Conservation (phyloP, 2,888 invertebrate genomes). For the Hirtodrosophila confusa region DNA sequence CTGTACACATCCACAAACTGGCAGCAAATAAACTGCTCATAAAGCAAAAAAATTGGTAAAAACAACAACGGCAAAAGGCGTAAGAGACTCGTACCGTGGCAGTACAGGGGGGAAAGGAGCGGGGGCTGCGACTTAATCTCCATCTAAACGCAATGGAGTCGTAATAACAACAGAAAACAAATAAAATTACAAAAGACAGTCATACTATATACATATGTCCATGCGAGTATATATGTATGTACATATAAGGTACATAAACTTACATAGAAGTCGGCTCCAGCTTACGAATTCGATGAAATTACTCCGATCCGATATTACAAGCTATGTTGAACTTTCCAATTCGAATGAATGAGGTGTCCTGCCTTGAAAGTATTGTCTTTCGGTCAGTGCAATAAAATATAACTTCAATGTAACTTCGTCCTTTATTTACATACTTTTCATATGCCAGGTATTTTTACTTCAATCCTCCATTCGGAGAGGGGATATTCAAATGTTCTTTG, state of each 20-base stretch:
- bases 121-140: slow-evolving; percentile 70
- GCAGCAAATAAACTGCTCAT: slow-evolving; percentile 76
- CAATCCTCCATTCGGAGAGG: too few relatives aligned
- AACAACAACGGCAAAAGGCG: slow-evolving; percentile 51
- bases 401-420: too few relatives aligned
- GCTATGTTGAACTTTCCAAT: too few relatives aligned
- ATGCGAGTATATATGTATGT: slow-evolving; percentile 12
- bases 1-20: slow-evolving; percentile 17
- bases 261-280: slow-evolving; percentile 1
- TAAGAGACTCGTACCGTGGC: slow-evolving; percentile 31
- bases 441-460: too few relatives aligned
- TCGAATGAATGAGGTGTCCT: too few relatives aligned
- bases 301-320: too few relatives aligned
- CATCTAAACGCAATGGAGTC: slow-evolving; percentile 79
- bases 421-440: too few relatives aligned
- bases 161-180: slow-evolving; percentile 76
- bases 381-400: too few relatives aligned
- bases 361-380: too few relatives aligned
- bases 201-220: slow-evolving; percentile 23
- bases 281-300: too few relatives aligned
- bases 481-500: too few relatives aligned
- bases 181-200: slow-evolving; percentile 56
- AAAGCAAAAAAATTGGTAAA: slow-evolving; percentile 62
- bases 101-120: not conserved
- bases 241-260: slow-evolving; percentile 6